Evolutionary conservation across 2,113 vertebrate genomes (phyloP), one percentile per base, ranked within the genome.

Genomic region (Arenaria interpres): DNA sequence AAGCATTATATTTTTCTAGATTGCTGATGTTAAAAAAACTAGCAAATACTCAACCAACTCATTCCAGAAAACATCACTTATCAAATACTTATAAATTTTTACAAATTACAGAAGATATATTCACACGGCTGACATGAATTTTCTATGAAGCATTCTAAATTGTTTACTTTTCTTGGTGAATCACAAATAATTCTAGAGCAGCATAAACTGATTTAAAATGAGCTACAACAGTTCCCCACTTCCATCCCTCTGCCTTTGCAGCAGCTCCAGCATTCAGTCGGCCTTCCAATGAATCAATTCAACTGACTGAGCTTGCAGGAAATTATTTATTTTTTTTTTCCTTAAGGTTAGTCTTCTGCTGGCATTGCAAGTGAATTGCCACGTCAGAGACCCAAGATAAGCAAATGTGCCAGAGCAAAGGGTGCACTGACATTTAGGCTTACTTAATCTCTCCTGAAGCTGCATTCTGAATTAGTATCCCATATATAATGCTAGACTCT

Each of bases 301-400:
- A 63, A 46, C 14, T 56, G 77, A 92, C 76, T 92, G 68, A 87
- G 63, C 72, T 93, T 84, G 64, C 76, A 93, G 35, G 37, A 93
- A 90, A 67, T n/a, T 73, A 53, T 88, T 46, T 24, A 24, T 10
- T 50, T 51, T 51, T 75, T 14, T 83, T 93, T 69, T 51, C 14
- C 25, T 51, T 51, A 7, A 54, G 16, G 51, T 86, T 80, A 71
- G n/a, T 78, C 86, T 95, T 86, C 68, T 93, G 83, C 83, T 93
- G 91, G 89, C 28, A 43, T 76, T 66, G 73, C 89, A 93, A 95
- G 41, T 27, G 46, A 80, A 67, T 83, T 84, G 80, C 48, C 56
- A 67, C 25, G 86, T 84, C 68, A 92, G 83, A 87, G 37, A 95
- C 80, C 35, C 68, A 86, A 81, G 89, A 77, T 77, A 86, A 88